Evolutionary conservation across 35 echinoderm and acorn worm genomes (phyloP).

Genomic region (Ptychodera flava): DNA sequence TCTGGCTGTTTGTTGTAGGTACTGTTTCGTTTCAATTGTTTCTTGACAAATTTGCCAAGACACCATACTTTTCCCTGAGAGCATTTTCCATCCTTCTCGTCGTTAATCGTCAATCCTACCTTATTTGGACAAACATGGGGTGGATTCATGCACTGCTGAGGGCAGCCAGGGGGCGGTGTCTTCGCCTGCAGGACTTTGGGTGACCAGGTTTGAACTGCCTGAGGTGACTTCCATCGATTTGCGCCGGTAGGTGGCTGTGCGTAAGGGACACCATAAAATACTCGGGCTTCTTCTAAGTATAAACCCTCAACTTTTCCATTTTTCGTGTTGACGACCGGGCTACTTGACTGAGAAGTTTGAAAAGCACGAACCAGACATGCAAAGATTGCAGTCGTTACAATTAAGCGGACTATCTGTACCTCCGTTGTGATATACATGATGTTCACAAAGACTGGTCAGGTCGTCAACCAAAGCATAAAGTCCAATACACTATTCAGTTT

Average conservation of each 20-base stretch:
- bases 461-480: no score
- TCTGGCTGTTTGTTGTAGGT: no score
- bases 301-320: slow-evolving; percentile 14
- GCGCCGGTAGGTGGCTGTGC: slow-evolving; percentile 11
- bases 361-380: background rate
- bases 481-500: no score
- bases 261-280: slow-evolving; percentile 31
- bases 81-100: no score
- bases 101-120: no score
- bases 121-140: background rate
- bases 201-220: background rate
- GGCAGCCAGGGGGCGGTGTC: slow-evolving; percentile 9
- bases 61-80: no score
- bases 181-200: background rate
- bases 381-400: background rate
- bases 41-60: no score
- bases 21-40: no score
- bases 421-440: background rate
- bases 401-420: no score
- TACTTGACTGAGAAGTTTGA: background rate
- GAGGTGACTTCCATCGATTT: slow-evolving; percentile 16
- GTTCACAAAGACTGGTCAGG: background rate
- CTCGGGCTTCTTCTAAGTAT: background rate
- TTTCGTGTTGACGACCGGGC: background rate
- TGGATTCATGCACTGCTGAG: slow-evolving; percentile 16